These are phyloP conservation scores for Noctua janthina DNA, from an alignment of 2,888 invertebrate species.

Conservation along the genomic window DNA sequence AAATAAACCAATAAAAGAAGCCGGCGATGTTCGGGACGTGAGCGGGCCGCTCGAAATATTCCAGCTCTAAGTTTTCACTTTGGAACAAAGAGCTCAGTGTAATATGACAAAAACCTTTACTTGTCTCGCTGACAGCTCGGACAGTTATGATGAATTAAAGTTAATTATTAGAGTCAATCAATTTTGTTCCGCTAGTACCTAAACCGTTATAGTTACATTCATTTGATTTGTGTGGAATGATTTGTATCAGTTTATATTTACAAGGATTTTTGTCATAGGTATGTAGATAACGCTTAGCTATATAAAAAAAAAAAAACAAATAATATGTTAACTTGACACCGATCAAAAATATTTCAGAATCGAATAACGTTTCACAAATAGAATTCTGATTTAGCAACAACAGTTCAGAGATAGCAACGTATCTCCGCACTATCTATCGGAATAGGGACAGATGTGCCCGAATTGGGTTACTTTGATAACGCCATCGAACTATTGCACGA, in stretches of 20 bases:
- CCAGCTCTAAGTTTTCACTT: slow-evolving; percentile 67
- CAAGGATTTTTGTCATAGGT: not conserved
- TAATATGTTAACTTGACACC: not conserved
- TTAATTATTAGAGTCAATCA: slow-evolving; percentile 52
- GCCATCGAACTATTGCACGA: slow-evolving; percentile 76
- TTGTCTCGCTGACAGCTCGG: slow-evolving; percentile 56
- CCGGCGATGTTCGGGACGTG: slow-evolving; percentile 79
- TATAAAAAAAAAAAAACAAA: not conserved
- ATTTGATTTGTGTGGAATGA: slow-evolving; percentile 21
- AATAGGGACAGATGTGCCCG: slow-evolving; percentile 84
- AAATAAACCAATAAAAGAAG: slow-evolving; percentile 83
- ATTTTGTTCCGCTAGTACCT: slow-evolving; percentile 23
- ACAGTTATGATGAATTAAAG: slow-evolving; percentile 52
- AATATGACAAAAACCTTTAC: slow-evolving; percentile 52
- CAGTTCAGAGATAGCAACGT: slow-evolving; percentile 60
- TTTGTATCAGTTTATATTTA: not conserved
- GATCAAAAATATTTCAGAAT: not conserved
- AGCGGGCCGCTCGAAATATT: slow-evolving; percentile 76
- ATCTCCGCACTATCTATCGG: slow-evolving; percentile 72
- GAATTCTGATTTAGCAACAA: slow-evolving; percentile 39
- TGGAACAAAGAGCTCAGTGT: slow-evolving; percentile 63
- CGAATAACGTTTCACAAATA: slow-evolving; percentile 19
- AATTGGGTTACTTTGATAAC: slow-evolving; percentile 88
- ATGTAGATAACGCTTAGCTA: not conserved
- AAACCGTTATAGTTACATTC: not conserved